These are phyloP conservation scores for Amblyjoppa proteus DNA, from an alignment of 2,888 invertebrate species.

Conservation along the genomic window DNA sequence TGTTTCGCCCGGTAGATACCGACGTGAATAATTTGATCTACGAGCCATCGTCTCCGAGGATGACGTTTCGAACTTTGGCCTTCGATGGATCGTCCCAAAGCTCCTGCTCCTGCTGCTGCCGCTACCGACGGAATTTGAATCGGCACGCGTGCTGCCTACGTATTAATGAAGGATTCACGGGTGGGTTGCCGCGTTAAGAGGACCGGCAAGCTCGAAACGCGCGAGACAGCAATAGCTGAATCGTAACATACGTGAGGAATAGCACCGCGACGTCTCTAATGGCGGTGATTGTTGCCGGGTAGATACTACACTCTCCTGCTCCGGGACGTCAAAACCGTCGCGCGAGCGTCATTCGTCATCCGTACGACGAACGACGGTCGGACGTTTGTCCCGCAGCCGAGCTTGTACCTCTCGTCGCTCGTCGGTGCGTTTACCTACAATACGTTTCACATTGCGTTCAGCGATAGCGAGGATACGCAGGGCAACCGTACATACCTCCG, in stretches of 20 bases:
- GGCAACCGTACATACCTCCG: slow-evolving; percentile 40
- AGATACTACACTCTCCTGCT: slow-evolving; percentile 34
- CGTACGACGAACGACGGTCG: slow-evolving; percentile 78
- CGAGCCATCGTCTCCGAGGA: background rate
- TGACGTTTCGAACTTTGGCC: slow-evolving; percentile 8
- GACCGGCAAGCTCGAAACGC: slow-evolving; percentile 57
- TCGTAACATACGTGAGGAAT: slow-evolving; percentile 31
- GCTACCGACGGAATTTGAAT: slow-evolving; percentile 32
- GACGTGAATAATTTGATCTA: slow-evolving; percentile 10
- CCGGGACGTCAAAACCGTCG: slow-evolving; percentile 81
- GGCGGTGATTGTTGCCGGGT: slow-evolving; percentile 40
- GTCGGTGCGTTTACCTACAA: slow-evolving; percentile 33
- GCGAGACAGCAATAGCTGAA: slow-evolving; percentile 54
- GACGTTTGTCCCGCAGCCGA: slow-evolving; percentile 77
- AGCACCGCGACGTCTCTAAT: slow-evolving; percentile 34
- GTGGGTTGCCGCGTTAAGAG: slow-evolving; percentile 80
- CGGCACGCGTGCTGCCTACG: slow-evolving; percentile 40
- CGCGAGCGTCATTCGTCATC: slow-evolving; percentile 81
- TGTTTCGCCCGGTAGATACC: background rate
- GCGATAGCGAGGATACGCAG: slow-evolving; percentile 48
- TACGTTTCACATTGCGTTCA: slow-evolving; percentile 61
- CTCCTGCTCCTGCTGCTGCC: background rate
- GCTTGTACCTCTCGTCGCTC: slow-evolving; percentile 38
- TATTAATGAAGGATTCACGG: slow-evolving; percentile 84
- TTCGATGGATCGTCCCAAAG: slow-evolving; percentile 38